Evolutionary conservation across 2,797 vertebrate species (phyloP).

Genomic region (Ispidina picta): DNA sequence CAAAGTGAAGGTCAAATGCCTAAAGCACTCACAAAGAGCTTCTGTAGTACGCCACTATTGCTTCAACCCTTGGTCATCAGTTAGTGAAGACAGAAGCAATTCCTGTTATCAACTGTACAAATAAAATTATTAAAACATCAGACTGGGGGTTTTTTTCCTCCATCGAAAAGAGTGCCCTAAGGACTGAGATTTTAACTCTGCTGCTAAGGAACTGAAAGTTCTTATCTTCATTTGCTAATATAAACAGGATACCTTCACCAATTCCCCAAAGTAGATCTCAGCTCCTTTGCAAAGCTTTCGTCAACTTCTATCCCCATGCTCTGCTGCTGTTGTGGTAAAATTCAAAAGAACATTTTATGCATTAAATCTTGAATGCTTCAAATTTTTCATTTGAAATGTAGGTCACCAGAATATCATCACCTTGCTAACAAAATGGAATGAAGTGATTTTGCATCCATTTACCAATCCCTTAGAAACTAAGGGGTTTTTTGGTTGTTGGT

Average conservation of each 20-base stretch:
- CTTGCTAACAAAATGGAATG: not conserved
- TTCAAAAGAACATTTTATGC: not conserved
- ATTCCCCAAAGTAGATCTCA: conserved; percentile 42
- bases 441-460: not conserved
- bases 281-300: not conserved
- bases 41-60: not conserved
- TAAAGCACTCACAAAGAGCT: not conserved
- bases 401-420: not conserved
- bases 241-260: conserved; percentile 47
- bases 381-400: not conserved
- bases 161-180: not conserved
- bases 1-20: conserved; percentile 43
- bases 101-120: conserved; percentile 52
- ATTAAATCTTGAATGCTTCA: not conserved
- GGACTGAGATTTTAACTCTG: conserved; percentile 51
- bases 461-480: not conserved
- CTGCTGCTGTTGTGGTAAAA: not conserved
- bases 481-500: too few species aligned
- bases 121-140: conserved; percentile 60
- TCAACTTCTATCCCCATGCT: not conserved
- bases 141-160: not conserved
- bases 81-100: conserved; percentile 26
- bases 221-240: conserved; percentile 57
- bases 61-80: conserved; percentile 21
- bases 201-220: conserved; percentile 20